These are phyloP conservation scores for Drosophila trapezifrons DNA, from an alignment of 1,140 invertebrate genomes.

Conservation along the genomic window DNA sequence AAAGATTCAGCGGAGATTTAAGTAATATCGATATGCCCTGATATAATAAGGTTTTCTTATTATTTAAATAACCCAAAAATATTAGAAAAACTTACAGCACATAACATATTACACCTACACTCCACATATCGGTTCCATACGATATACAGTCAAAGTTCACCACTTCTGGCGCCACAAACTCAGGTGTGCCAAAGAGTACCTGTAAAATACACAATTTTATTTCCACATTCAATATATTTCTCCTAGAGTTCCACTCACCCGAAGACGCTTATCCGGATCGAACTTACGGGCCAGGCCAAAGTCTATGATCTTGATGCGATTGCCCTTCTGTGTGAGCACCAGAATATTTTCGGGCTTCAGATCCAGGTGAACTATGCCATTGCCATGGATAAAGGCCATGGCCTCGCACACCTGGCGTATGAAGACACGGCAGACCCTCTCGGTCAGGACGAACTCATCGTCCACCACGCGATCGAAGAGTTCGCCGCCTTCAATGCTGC, in stretches of 20 bases:
- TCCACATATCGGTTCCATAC: slow-evolving; percentile 99
- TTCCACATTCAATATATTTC: neutral
- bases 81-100: slow-evolving; percentile 93
- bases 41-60: too few relatives aligned
- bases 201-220: slow-evolving; percentile 73
- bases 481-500: slow-evolving; percentile 97
- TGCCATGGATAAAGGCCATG: slow-evolving; percentile 97
- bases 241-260: slow-evolving; percentile 66
- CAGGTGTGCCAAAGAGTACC: slow-evolving; percentile 98
- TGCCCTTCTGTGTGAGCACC: slow-evolving; percentile 96
- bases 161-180: slow-evolving; percentile 99
- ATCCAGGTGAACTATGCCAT: slow-evolving; percentile 97
- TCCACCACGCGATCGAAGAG: slow-evolving; percentile 99
- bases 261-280: slow-evolving; percentile 95
- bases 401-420: slow-evolving; percentile 99
- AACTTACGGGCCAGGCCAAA: slow-evolving; percentile 97
- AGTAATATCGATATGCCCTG: neutral
- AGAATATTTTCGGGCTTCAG: slow-evolving; percentile 99
- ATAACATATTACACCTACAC: slow-evolving; percentile 98
- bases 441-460: slow-evolving; percentile 98
- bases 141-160: slow-evolving; percentile 99
- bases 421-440: slow-evolving; percentile 97
- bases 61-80: neutral
- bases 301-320: slow-evolving; percentile 99
- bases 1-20: neutral